Evolutionary conservation across 1,140 invertebrate genomes (phyloP).

Genomic region (Globodera rostochiensis): DNA sequence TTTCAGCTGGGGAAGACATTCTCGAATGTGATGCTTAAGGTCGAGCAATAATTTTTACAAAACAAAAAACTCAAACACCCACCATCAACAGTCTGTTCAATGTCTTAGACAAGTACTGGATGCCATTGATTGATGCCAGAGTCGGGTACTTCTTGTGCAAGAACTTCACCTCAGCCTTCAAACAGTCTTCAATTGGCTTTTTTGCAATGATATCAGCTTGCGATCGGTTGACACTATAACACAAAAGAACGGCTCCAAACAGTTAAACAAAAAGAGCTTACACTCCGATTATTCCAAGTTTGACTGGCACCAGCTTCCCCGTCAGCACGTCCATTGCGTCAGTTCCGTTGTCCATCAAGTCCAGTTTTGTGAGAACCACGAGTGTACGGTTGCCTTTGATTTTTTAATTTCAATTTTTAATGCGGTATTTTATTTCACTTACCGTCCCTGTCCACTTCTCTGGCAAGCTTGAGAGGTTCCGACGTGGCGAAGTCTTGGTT

Average conservation of each 20-base stretch:
- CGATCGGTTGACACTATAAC: conserved; percentile 82
- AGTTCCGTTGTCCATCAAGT: conserved; percentile 97
- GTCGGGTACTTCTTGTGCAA: conserved; percentile 95
- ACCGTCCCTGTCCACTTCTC: conserved; percentile 91
- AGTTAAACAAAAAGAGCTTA: background rate
- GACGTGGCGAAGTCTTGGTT: conserved; percentile 97
- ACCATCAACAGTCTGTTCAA: conserved; percentile 74
- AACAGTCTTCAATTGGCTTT: conserved; percentile 80
- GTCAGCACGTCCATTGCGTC: conserved; percentile 98
- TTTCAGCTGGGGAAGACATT: conserved; percentile 96
- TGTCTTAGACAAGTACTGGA: conserved; percentile 93
- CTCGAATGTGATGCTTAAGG: conserved; percentile 86
- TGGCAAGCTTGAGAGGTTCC: conserved; percentile 88
- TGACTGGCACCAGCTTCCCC: conserved; percentile 94
- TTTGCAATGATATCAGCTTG: conserved; percentile 95
- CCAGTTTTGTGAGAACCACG: conserved; percentile 95
- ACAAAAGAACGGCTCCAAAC: background rate
- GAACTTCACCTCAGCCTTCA: conserved; percentile 91
- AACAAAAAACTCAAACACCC: background rate
- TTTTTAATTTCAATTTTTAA: no score
- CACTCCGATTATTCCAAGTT: conserved; percentile 94
- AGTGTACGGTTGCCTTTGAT: conserved; percentile 79
- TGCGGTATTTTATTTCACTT: background rate
- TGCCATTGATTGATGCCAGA: conserved; percentile 90
- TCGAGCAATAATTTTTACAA: background rate